Conservation (phyloP, 2,113 vertebrate species). For the mouse (Mus musculus) region GRCm39 chr10:116840501-116841000, state of each 20-base stretch:
- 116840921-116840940: slow-evolving; percentile 8
- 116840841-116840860: neutral
- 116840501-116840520: neutral
- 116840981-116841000: slow-evolving; percentile 11
- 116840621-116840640: neutral
- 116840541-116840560: slow-evolving; percentile 3
- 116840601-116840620: slow-evolving; percentile 23
- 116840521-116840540: neutral
- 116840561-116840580: slow-evolving; percentile 29
- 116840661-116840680: slow-evolving; percentile 1
- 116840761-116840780: slow-evolving; percentile 3
- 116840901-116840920: neutral
- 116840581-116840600: neutral
- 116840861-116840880: neutral
- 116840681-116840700: slow-evolving; percentile 40
- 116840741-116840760: slow-evolving; percentile 58
- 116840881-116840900: neutral
- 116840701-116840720: neutral
- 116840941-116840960: slow-evolving; percentile 37
- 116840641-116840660: neutral
- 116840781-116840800: neutral
- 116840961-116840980: slow-evolving; percentile 48
- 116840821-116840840: neutral
- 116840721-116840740: neutral
- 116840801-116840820: neutral